These are phyloP conservation scores for Oceanites oceanicus DNA, from an alignment of 2,113 vertebrate genomes.

Conservation along the genomic window DNA sequence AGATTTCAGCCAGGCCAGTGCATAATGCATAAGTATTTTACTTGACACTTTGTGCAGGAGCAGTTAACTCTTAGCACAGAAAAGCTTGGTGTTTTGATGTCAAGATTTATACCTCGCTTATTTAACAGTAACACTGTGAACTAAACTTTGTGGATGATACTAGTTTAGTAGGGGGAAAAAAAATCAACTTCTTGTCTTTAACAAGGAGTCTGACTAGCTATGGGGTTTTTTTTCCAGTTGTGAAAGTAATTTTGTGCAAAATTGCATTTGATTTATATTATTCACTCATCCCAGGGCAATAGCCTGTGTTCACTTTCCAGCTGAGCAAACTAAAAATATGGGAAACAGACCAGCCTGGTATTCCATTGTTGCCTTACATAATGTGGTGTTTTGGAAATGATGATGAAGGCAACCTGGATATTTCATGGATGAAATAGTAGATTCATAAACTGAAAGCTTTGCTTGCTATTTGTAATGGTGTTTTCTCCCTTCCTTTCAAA, in stretches of 20 bases:
- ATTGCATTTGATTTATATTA: conserved; percentile 42
- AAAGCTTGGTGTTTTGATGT: not conserved
- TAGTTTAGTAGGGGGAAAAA: not conserved
- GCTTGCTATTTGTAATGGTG: not conserved
- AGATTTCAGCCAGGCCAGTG: not conserved
- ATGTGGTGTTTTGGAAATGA: conserved; percentile 47
- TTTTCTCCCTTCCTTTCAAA: conserved; percentile 19
- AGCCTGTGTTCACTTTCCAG: conserved; percentile 49
- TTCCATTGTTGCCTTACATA: conserved; percentile 45
- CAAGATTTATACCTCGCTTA: not conserved
- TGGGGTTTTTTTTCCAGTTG: not conserved
- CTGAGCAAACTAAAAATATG: conserved; percentile 33
- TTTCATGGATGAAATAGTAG: conserved; percentile 52
- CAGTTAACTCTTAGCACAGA: not conserved
- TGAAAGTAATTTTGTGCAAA: conserved; percentile 45
- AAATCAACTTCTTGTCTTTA: not conserved
- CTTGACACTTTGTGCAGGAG: not conserved
- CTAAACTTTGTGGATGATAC: not conserved
- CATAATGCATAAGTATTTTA: not conserved
- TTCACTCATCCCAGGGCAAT: conserved; percentile 35
- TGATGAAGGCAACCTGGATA: conserved; percentile 46
- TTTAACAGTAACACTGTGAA: not conserved
- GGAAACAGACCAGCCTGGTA: conserved; percentile 34
- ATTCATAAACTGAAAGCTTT: conserved; percentile 41
- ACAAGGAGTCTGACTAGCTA: not conserved